Evolutionary conservation across 2,797 vertebrate species (phyloP).

Genomic region (Hipposideros larvatus): DNA sequence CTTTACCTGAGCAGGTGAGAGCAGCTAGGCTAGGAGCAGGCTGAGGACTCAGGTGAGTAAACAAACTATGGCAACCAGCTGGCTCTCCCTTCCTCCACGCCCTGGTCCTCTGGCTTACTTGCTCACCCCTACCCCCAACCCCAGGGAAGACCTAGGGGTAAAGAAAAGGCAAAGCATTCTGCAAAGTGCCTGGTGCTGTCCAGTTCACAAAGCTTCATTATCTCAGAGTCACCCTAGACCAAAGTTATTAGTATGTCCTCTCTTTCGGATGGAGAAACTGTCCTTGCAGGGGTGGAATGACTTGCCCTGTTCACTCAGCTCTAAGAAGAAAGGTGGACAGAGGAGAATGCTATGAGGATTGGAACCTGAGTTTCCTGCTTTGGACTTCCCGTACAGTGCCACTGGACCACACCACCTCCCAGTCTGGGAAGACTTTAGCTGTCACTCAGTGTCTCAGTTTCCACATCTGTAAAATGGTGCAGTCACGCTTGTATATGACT

Average conservation of each 20-base stretch:
- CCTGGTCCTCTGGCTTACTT: neutral
- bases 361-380: neutral
- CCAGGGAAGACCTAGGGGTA: neutral
- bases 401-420: neutral
- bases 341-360: neutral
- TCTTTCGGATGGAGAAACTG: neutral
- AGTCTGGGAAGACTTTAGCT: neutral
- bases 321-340: neutral
- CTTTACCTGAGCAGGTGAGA: constrained; percentile 71
- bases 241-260: neutral
- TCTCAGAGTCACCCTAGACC: neutral
- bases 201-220: neutral
- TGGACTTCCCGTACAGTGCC: neutral
- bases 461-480: neutral
- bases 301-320: neutral
- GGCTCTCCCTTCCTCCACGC: neutral
- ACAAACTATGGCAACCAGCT: neutral
- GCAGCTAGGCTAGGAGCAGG: neutral
- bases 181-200: neutral
- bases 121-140: neutral
- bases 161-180: neutral
- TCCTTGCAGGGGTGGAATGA: neutral
- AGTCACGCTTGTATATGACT: neutral
- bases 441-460: neutral
- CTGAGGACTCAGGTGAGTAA: constrained; percentile 56